Conservation (phyloP, 2,113 vertebrate genomes). For the Dipodomys merriami region DNA sequence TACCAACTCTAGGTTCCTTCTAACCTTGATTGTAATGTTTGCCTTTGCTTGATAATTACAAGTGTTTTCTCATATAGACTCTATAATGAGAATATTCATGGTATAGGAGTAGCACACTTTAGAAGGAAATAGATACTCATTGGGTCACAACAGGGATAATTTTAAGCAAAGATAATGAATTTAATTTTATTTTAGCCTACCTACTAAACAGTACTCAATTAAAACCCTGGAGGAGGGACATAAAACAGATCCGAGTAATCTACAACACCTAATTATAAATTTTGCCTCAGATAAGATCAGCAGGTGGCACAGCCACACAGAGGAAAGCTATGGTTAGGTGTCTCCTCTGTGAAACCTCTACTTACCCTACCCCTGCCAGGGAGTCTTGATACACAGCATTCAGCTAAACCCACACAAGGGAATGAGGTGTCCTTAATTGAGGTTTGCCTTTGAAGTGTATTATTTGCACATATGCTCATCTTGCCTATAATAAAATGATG, state of each 20-base stretch:
- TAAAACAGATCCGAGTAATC: constrained; percentile 44
- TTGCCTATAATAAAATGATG: constrained; percentile 7
- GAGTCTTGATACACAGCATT: not conserved
- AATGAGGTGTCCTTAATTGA: not conserved
- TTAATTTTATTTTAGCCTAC: constrained; percentile 54
- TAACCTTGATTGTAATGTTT: constrained; percentile 10
- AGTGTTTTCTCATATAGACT: constrained; percentile 15
- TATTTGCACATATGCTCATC: not conserved
- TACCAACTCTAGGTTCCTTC: not conserved
- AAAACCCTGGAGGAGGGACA: not conserved
- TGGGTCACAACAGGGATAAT: not conserved
- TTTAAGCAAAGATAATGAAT: constrained; percentile 51
- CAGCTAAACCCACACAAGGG: not conserved
- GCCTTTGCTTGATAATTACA: constrained; percentile 52
- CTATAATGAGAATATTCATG: constrained; percentile 37
- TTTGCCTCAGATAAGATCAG: constrained; percentile 19
- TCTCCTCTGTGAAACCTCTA: constrained; percentile 24
- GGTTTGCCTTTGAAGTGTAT: not conserved
- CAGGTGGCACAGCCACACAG: not conserved
- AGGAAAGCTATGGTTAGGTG: constrained; percentile 25
- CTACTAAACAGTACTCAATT: constrained; percentile 25
- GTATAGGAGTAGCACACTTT: not conserved
- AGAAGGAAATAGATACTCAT: constrained; percentile 11
- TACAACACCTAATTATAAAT: constrained; percentile 47
- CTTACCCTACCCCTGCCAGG: not conserved